These are phyloP conservation scores for Hemibagrus wyckioides DNA, from an alignment of 2,113 vertebrate genomes.

Conservation along the genomic window DNA sequence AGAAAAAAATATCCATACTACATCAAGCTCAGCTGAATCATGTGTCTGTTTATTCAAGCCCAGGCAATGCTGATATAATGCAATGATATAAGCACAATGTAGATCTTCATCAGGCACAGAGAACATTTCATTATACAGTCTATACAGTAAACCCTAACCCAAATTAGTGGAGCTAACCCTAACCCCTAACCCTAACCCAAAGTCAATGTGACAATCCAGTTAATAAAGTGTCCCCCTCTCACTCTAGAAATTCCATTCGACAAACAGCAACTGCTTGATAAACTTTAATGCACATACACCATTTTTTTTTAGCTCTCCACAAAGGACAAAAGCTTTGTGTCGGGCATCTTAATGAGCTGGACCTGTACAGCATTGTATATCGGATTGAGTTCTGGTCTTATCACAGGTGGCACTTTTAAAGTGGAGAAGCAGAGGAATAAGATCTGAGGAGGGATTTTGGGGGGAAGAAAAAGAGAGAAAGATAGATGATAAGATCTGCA, in stretches of 20 bases:
- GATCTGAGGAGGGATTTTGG: conserved; percentile 40
- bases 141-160: too few species aligned
- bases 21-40: too few species aligned
- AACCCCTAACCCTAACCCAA: background rate
- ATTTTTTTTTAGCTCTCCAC: background rate
- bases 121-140: too few species aligned
- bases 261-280: background rate
- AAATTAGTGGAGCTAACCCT: too few species aligned
- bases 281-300: background rate
- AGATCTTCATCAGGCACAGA: too few species aligned
- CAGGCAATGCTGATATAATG: too few species aligned
- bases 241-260: background rate
- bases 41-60: too few species aligned
- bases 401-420: conserved; percentile 24
- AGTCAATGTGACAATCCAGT: background rate
- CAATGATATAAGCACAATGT: too few species aligned
- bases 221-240: background rate
- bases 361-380: background rate
- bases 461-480: background rate
- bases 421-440: conserved; percentile 23
- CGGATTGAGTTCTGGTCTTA: conserved; percentile 29
- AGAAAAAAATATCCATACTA: too few species aligned
- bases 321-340: background rate
- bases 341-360: background rate
- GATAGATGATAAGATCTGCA: conserved; percentile 29